Conservation (phyloP, 92 coral and sea anemone genomes). For the Phenganax subtilis region DNA sequence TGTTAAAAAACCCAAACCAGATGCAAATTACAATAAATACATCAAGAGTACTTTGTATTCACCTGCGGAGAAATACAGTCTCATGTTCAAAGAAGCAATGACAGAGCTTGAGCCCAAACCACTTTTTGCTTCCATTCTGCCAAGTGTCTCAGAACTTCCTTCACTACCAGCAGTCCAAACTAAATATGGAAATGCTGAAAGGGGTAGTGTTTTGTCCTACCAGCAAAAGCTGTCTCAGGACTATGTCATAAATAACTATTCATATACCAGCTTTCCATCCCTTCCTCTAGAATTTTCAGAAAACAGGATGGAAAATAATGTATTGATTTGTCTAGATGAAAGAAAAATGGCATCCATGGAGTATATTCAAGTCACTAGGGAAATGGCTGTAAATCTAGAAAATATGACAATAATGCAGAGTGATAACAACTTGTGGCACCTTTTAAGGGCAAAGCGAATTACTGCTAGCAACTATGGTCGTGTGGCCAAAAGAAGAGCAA, state of each 20-base stretch:
- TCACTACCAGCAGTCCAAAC: slow-evolving; percentile 29
- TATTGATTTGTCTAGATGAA: slow-evolving; percentile 20
- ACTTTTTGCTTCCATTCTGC: too few species aligned
- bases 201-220: slow-evolving; percentile 50
- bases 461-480: slow-evolving; percentile 56
- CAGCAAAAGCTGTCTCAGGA: slow-evolving; percentile 53
- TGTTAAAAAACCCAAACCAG: slow-evolving; percentile 55
- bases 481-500: slow-evolving; percentile 46
- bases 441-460: slow-evolving; percentile 37
- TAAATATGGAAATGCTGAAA: slow-evolving; percentile 49
- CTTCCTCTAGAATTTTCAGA: slow-evolving; percentile 40
- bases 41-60: slow-evolving; percentile 53
- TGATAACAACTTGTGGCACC: slow-evolving; percentile 46
- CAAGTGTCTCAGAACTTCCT: slow-evolving; percentile 2
- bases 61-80: slow-evolving; percentile 45
- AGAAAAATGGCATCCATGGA: slow-evolving; percentile 45
- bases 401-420: slow-evolving; percentile 50
- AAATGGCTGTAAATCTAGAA: slow-evolving; percentile 32
- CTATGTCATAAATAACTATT: slow-evolving; percentile 54
- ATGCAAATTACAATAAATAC: slow-evolving; percentile 47
- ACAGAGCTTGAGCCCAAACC: slow-evolving; percentile 26
- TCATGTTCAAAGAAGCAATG: slow-evolving; percentile 28
- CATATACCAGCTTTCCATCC: slow-evolving; percentile 34
- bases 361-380: slow-evolving; percentile 10
- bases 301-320: slow-evolving; percentile 33